These are phyloP conservation scores for Gerris lacustris DNA, from an alignment of 2,888 invertebrate species.

Conservation along the genomic window DNA sequence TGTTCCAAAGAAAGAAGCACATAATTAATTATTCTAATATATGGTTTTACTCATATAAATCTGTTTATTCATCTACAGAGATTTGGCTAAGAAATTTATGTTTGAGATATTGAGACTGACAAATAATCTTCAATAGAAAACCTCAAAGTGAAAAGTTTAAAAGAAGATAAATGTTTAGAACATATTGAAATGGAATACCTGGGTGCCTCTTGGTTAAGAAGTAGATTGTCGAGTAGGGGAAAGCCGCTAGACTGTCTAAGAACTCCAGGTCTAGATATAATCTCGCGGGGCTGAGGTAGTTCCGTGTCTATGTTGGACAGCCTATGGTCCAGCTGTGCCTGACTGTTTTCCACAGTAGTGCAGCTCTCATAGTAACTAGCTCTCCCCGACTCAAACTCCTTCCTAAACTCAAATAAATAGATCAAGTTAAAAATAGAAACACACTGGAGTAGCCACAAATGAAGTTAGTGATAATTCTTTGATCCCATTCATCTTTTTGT, in stretches of 20 bases:
- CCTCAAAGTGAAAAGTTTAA: too few species aligned
- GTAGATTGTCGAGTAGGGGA: constrained; percentile 65
- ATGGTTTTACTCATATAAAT: too few species aligned
- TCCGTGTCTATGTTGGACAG: constrained; percentile 64
- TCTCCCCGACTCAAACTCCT: constrained; percentile 54
- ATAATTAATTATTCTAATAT: too few species aligned
- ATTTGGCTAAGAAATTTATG: too few species aligned
- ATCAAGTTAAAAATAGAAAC: constrained; percentile 22
- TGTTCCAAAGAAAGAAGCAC: too few species aligned
- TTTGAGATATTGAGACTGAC: too few species aligned
- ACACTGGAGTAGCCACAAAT: neutral
- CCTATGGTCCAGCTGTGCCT: constrained; percentile 49
- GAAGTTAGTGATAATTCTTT: too few species aligned
- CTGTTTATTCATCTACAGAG: too few species aligned
- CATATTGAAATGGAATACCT: neutral
- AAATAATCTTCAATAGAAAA: too few species aligned
- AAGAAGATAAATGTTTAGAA: too few species aligned
- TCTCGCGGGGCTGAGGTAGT: constrained; percentile 66
- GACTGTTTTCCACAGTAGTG: constrained; percentile 52
- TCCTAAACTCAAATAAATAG: constrained; percentile 36
- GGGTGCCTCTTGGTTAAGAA: constrained; percentile 53
- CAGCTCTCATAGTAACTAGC: constrained; percentile 63
- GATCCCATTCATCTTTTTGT: too few species aligned
- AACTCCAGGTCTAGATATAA: constrained; percentile 44
- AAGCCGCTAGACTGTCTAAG: constrained; percentile 64